phyloP scores from a whole-genome alignment of 2,113 vertebrate genomes.

The Trichechus manatus region DNA sequence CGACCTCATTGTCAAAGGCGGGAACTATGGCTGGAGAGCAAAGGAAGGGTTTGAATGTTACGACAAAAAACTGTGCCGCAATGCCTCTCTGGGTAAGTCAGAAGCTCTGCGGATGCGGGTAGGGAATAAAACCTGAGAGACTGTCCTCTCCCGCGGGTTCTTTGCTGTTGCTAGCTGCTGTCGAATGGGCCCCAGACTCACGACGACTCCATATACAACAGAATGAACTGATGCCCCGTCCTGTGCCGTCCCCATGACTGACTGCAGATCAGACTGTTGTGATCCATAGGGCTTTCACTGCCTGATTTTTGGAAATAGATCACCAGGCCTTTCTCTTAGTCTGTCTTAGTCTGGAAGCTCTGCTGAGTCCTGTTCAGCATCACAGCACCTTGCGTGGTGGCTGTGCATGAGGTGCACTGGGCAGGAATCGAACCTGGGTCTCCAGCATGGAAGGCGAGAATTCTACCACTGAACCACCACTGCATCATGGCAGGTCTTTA shows the following conservation, averaged over 20 bases:
- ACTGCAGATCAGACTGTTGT: no score
- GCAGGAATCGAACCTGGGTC: background rate
- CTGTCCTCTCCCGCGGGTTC: background rate
- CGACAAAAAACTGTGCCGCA: slow-evolving; percentile 90
- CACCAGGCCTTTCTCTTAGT: background rate
- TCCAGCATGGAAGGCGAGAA: no score
- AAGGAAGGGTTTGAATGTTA: slow-evolving; percentile 94
- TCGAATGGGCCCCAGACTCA: no score
- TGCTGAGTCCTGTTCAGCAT: no score
- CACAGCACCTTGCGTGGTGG: no score
- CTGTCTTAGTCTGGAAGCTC: background rate
- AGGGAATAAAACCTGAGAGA: background rate
- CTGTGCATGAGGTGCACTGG: background rate
- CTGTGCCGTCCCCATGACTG: no score
- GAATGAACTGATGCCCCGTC: no score
- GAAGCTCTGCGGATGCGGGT: background rate
- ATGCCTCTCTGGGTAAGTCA: slow-evolving; percentile 90
- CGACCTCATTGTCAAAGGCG: slow-evolving; percentile 91
- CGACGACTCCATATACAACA: no score
- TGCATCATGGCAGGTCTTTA: background rate
- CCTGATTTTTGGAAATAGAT: background rate
- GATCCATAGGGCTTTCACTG: background rate
- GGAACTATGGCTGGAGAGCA: slow-evolving; percentile 94
- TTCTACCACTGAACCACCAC: background rate
- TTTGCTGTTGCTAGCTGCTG: no score